A percentile compares a stretch with the other conserved stretches of the same genome.
These are phyloP conservation scores for Amphilophus citrinellus DNA, from an alignment of 2,113 vertebrate species.

Conservation along the genomic window DNA sequence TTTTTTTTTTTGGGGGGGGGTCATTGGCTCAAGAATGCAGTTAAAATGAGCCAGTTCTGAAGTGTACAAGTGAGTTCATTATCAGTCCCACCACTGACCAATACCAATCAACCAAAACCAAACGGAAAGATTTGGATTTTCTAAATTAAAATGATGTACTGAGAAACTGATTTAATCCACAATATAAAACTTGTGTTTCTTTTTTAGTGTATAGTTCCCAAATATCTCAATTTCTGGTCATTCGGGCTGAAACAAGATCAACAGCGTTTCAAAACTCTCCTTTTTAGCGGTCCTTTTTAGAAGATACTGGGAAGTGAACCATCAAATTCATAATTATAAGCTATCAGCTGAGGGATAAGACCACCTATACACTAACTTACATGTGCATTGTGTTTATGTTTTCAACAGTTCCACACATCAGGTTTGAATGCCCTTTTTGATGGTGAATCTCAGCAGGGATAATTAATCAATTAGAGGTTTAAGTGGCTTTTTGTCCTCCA, in stretches of 20 bases:
- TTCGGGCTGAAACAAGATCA: background rate
- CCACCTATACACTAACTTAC: background rate
- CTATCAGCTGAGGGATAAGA: background rate
- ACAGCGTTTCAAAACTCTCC: background rate
- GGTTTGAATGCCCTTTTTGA: slow-evolving; percentile 32
- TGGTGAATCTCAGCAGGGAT: slow-evolving; percentile 32
- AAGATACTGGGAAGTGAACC: background rate
- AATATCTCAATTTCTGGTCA: background rate
- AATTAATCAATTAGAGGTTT: slow-evolving; percentile 60
- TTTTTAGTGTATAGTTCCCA: background rate
- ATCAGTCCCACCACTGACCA: background rate
- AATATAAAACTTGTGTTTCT: background rate
- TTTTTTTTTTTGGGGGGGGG: too few relatives aligned
- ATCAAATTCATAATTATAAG: background rate
- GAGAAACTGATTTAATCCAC: background rate
- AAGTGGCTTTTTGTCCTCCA: slow-evolving; percentile 49
- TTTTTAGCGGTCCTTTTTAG: accelerated
- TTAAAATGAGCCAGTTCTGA: background rate
- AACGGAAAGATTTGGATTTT: background rate
- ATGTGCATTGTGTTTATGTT: slow-evolving; percentile 10
- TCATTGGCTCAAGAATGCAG: background rate
- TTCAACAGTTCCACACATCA: slow-evolving; percentile 29
- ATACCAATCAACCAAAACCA: background rate
- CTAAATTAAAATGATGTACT: background rate
- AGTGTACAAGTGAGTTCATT: background rate